phyloP scores from a whole-genome alignment of 2,797 vertebrate species.

The Poeciliopsis infans region DNA sequence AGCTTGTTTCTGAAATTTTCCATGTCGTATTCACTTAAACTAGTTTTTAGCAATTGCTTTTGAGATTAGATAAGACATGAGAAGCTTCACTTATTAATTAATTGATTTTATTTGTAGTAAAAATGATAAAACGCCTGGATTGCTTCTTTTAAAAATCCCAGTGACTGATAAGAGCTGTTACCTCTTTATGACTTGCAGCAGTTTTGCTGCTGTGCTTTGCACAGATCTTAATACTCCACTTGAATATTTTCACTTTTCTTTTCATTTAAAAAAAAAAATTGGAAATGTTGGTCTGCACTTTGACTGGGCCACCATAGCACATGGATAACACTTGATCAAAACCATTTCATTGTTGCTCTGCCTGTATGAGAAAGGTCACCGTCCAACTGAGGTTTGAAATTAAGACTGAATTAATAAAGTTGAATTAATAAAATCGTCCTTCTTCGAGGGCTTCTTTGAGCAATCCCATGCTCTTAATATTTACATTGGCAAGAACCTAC shows the following conservation, averaged over 20 bases:
- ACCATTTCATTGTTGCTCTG: background rate
- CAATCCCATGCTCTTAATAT: background rate
- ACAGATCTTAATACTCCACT: background rate
- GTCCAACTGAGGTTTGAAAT: background rate
- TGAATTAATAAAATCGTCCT: background rate
- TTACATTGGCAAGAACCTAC: background rate
- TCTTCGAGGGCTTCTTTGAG: background rate
- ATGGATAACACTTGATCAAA: background rate
- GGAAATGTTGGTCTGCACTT: background rate
- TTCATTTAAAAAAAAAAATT: background rate
- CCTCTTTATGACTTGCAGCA: background rate
- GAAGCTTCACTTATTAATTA: background rate
- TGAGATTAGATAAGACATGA: background rate
- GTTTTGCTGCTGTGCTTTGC: background rate
- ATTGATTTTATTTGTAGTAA: background rate
- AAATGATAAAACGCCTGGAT: background rate
- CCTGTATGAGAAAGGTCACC: background rate
- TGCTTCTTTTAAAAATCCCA: background rate
- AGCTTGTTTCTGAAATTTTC: background rate
- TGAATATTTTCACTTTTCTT: background rate
- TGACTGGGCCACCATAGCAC: background rate
- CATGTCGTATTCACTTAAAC: background rate
- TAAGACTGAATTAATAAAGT: background rate
- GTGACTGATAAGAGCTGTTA: background rate
- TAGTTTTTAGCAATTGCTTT: background rate